Percentiles rank a stretch among this genome's conserved stretches.
Conservation (phyloP, 2,888 invertebrate genomes). For the Strigamia transsilvanica region DNA sequence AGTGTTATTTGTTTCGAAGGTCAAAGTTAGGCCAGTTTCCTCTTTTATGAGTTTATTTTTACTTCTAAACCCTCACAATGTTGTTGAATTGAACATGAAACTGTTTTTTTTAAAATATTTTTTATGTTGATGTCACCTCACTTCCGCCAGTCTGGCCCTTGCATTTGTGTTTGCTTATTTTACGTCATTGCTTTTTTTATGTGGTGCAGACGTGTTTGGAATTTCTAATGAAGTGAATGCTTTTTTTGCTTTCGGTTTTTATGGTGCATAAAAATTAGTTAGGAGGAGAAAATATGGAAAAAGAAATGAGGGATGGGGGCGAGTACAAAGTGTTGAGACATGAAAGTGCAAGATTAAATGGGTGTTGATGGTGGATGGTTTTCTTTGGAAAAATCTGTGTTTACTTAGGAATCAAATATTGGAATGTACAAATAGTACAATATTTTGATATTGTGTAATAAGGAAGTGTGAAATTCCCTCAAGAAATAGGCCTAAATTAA, state of each 20-base stretch:
- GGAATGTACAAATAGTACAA: background rate
- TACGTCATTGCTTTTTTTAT: background rate
- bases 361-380: background rate
- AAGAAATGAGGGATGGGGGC: no score
- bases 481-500: background rate
- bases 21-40: background rate
- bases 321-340: background rate
- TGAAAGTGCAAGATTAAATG: background rate
- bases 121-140: conserved; percentile 14
- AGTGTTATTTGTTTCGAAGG: background rate
- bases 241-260: background rate
- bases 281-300: background rate
- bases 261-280: background rate
- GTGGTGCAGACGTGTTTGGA: conserved; percentile 15
- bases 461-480: background rate
- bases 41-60: background rate
- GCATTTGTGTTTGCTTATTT: conserved; percentile 15
- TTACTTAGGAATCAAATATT: background rate
- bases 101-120: no score
- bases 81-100: conserved; percentile 29
- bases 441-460: background rate
- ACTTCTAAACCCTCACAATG: no score
- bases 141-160: conserved; percentile 16
- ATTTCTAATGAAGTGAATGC: background rate
- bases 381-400: background rate